Conservation (phyloP, 2,797 vertebrate genomes). For the Parotocinclus haroldoi region DNA sequence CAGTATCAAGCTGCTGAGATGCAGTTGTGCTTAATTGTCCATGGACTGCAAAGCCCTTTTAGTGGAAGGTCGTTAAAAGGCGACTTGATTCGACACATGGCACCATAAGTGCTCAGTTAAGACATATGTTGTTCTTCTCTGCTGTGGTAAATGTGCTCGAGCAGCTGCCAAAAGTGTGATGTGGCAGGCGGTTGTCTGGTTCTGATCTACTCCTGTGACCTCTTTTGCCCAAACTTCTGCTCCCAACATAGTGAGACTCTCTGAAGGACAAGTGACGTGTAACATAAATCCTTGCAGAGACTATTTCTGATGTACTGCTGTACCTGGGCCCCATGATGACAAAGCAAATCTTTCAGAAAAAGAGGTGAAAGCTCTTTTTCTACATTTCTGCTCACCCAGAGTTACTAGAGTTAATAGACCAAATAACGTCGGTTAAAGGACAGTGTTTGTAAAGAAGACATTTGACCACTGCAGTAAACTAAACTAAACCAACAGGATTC, state of each 20-base stretch:
- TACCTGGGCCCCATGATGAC: not conserved
- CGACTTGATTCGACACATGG: conserved; percentile 15
- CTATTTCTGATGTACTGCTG: not conserved
- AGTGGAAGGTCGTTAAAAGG: conserved; percentile 27
- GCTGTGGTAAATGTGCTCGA: not conserved
- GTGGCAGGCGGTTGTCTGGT: not conserved
- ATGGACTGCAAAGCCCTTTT: conserved; percentile 12
- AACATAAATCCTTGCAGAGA: conserved; percentile 12
- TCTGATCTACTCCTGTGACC: not conserved
- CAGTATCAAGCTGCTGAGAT: conserved; percentile 7
- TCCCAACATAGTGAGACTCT: not conserved
- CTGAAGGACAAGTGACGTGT: not conserved
- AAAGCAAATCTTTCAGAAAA: not conserved
- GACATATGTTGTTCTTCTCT: not conserved
- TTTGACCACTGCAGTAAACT: too few species aligned
- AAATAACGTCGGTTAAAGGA: too few species aligned
- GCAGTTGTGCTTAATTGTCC: conserved; percentile 9
- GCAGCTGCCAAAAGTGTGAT: conserved; percentile 2
- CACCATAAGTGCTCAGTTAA: not conserved
- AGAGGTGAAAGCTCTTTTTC: not conserved
- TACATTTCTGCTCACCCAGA: too few species aligned
- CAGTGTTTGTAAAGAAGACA: too few species aligned
- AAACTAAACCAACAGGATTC: too few species aligned
- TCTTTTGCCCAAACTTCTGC: conserved; percentile 1
- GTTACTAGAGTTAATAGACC: too few species aligned